Evolutionary conservation across 1,140 invertebrate genomes (phyloP).

Genomic region (Heliconius himera): DNA sequence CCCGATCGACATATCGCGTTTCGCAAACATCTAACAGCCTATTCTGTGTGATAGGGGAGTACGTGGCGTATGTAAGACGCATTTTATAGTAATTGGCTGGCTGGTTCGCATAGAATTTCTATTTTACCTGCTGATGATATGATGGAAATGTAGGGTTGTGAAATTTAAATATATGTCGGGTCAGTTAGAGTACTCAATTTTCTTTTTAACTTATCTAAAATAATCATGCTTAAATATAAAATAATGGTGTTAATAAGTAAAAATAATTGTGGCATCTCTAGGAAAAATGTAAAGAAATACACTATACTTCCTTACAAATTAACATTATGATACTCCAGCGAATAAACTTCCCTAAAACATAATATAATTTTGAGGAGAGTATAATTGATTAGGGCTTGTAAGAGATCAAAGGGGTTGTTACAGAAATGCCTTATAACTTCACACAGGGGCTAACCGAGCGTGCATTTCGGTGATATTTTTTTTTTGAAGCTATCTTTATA

Average conservation of each 20-base stretch:
- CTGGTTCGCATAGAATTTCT: conserved; percentile 12
- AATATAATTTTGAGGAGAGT: neutral
- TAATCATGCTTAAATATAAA: too few species aligned
- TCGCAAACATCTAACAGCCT: conserved; percentile 58
- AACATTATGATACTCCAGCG: neutral
- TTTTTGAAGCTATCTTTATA: neutral
- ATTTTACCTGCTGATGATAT: neutral
- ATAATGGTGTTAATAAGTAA: too few species aligned
- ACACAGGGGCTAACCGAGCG: conserved; percentile 30
- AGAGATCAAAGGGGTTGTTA: conserved; percentile 31
- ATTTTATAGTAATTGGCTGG: conserved; percentile 41
- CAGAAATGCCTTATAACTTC: conserved; percentile 24
- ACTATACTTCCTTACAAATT: neutral
- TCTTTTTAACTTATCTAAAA: too few species aligned
- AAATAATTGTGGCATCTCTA: too few species aligned
- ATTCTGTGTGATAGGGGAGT: conserved; percentile 43
- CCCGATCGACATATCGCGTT: conserved; percentile 73
- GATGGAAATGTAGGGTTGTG: neutral
- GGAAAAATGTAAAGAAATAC: too few species aligned
- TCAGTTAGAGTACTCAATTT: too few species aligned
- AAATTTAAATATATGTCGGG: neutral
- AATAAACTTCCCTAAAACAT: neutral
- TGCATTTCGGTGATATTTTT: conserved; percentile 42
- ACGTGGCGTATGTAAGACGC: conserved; percentile 21
- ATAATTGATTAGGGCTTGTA: conserved; percentile 19